A percentile compares a stretch with the other conserved stretches of the same genome.
These are phyloP conservation scores for Sialia sialis DNA, from an alignment of 2,113 vertebrate species.

Conservation along the genomic window DNA sequence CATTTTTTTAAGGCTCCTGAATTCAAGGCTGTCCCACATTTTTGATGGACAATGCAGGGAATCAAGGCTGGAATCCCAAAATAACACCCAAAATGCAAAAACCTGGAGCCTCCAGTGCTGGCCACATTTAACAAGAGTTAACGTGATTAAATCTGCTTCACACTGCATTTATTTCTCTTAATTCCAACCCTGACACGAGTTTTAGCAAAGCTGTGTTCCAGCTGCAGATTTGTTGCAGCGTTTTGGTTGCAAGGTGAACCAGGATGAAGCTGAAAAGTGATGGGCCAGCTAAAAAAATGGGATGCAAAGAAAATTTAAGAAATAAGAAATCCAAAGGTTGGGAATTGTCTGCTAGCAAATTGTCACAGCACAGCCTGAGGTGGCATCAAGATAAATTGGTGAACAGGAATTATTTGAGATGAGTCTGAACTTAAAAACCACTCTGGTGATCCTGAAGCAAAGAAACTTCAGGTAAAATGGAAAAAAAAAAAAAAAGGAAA, in stretches of 20 bases:
- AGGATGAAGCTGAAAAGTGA: background rate
- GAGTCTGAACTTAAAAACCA: background rate
- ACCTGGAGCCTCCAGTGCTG: background rate
- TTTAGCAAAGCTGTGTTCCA: background rate
- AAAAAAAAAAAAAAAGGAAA: no score
- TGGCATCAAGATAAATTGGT: background rate
- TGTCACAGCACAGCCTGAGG: fast-evolving
- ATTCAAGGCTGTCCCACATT: fast-evolving
- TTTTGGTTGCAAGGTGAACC: background rate
- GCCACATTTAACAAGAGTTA: background rate
- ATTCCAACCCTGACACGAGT: background rate
- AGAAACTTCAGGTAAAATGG: background rate
- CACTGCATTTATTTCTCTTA: background rate
- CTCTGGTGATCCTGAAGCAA: background rate
- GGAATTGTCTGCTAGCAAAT: background rate
- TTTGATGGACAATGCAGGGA: background rate
- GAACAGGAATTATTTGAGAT: fast-evolving
- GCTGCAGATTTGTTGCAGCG: background rate
- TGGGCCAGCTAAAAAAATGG: background rate
- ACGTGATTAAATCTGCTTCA: background rate
- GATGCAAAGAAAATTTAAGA: background rate
- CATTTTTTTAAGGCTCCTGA: background rate
- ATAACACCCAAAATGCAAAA: background rate
- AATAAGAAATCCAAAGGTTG: background rate
- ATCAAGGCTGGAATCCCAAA: background rate